Evolutionary conservation across 2,888 invertebrate species (phyloP).

Genomic region (Drosophila eohydei): DNA sequence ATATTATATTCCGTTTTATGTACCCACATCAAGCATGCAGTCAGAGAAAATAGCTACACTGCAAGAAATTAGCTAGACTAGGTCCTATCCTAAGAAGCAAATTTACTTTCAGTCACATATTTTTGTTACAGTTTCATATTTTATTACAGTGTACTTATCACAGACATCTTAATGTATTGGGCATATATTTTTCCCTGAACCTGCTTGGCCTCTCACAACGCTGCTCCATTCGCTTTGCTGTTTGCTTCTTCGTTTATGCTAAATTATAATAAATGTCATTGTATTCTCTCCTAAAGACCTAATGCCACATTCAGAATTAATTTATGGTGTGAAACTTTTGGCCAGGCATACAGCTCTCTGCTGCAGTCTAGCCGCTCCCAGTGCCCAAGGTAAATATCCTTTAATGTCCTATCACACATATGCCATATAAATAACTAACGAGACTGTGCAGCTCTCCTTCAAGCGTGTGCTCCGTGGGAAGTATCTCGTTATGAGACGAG

Average conservation of each 20-base stretch:
- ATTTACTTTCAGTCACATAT: background rate
- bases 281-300: constrained; percentile 52
- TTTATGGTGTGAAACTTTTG: constrained; percentile 72
- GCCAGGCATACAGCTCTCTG: constrained; percentile 18
- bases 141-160: constrained; percentile 17
- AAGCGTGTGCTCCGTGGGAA: background rate
- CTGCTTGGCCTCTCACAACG: constrained; percentile 16
- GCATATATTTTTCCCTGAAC: constrained; percentile 31
- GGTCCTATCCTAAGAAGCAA: too few relatives aligned
- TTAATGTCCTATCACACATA: constrained; percentile 37
- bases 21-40: constrained; percentile 38
- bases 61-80: constrained; percentile 25
- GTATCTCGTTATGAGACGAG: background rate
- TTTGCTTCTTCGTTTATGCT: constrained; percentile 44
- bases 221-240: constrained; percentile 12
- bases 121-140: background rate
- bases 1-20: constrained; percentile 66
- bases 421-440: constrained; percentile 32
- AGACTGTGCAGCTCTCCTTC: background rate
- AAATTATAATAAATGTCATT: constrained; percentile 82
- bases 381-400: constrained; percentile 41
- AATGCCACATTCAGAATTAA: constrained; percentile 70
- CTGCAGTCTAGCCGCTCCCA: constrained; percentile 1
- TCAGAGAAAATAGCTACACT: constrained; percentile 36
- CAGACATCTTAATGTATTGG: constrained; percentile 40